phyloP scores from a whole-genome alignment of 2,888 invertebrate species.

The Lasioglossum lativentre region DNA sequence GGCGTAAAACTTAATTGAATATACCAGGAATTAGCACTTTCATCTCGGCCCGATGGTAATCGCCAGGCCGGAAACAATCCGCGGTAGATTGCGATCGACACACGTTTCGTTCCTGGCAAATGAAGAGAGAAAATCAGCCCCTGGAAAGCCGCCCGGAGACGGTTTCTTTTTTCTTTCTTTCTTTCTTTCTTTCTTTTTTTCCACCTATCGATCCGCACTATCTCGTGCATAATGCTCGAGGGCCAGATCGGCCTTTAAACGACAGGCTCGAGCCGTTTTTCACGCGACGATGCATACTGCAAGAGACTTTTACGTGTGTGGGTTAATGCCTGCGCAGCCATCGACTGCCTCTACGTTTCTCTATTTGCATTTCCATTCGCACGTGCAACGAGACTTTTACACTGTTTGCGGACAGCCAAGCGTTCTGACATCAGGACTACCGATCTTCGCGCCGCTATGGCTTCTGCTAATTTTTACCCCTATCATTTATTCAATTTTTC shows the following conservation, averaged over 20 bases:
- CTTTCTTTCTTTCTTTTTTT: not conserved
- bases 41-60: slow-evolving; percentile 33
- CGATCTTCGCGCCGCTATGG: not conserved
- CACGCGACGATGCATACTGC: slow-evolving; percentile 63
- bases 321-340: slow-evolving; percentile 34
- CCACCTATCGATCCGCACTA: slow-evolving; percentile 11
- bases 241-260: slow-evolving; percentile 49
- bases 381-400: not conserved
- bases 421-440: not conserved
- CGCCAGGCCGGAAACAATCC: slow-evolving; percentile 34
- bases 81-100: not conserved
- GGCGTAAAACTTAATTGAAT: slow-evolving; percentile 43
- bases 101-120: not conserved
- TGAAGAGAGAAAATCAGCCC: slow-evolving; percentile 3
- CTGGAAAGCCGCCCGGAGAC: not conserved
- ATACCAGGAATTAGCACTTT: slow-evolving; percentile 49
- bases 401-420: not conserved
- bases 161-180: not conserved
- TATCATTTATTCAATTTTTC: not conserved
- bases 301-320: slow-evolving; percentile 28
- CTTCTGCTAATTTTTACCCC: not conserved
- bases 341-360: slow-evolving; percentile 24
- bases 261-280: slow-evolving; percentile 46
- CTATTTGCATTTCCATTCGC: slow-evolving; percentile 43
- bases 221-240: not conserved